Conservation (phyloP, 1,140 invertebrate species). For the Euwallacea fornicatus region DNA sequence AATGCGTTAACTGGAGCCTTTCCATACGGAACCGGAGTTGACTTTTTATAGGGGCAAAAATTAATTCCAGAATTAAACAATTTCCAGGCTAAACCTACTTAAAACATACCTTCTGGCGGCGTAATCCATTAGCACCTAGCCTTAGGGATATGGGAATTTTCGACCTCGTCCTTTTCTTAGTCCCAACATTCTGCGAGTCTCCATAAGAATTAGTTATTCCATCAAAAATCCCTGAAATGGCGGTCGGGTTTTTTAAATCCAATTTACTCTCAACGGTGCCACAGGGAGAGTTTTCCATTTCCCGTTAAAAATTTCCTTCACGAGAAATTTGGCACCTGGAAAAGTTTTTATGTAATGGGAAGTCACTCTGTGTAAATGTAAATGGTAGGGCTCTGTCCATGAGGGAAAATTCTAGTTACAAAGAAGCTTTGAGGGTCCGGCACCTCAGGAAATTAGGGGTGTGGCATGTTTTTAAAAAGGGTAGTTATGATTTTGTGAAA, state of each 20-base stretch:
- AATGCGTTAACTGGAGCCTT: background rate
- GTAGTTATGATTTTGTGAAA: too few species aligned
- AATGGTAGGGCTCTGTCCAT: too few species aligned
- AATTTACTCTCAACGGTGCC: slow-evolving; percentile 1
- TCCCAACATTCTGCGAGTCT: background rate
- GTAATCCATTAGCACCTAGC: background rate
- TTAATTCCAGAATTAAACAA: too few species aligned
- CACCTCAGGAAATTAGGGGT: too few species aligned
- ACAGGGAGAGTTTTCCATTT: slow-evolving; percentile 7
- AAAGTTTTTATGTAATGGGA: background rate
- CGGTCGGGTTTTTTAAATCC: slow-evolving; percentile 11
- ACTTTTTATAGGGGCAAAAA: background rate
- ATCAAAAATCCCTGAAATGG: slow-evolving; percentile 2
- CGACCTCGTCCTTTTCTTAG: background rate
- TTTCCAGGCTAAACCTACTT: too few species aligned
- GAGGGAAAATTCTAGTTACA: background rate
- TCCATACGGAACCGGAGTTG: background rate
- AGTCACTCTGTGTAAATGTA: too few species aligned
- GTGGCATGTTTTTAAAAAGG: too few species aligned
- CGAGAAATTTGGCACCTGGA: background rate
- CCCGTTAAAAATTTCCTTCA: background rate
- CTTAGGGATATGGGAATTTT: slow-evolving; percentile 7
- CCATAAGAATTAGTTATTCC: slow-evolving; percentile 15
- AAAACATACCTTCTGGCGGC: too few species aligned
- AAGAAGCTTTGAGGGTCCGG: too few species aligned